Percentiles rank a stretch among this genome's conserved stretches.
Conservation (phyloP, 2,113 vertebrate species). For the Scolopax mira region DNA sequence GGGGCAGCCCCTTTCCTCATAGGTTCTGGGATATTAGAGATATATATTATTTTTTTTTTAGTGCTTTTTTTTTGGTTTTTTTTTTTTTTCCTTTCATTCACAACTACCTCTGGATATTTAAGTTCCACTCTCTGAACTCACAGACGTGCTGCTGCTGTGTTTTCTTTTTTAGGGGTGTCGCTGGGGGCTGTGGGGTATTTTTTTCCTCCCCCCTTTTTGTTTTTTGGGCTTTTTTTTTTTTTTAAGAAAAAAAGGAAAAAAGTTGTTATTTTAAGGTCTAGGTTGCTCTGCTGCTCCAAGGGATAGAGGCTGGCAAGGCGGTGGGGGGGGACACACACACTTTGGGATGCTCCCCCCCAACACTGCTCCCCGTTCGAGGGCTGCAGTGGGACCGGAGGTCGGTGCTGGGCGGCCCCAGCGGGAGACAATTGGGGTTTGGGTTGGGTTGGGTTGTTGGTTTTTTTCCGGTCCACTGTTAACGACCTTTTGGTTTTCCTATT, state of each 20-base stretch:
- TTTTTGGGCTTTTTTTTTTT: background rate
- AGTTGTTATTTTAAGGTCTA: background rate
- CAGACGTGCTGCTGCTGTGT: slow-evolving; percentile 65
- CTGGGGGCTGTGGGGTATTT: background rate
- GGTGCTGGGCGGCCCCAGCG: background rate
- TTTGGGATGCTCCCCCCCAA: background rate
- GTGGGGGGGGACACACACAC: background rate
- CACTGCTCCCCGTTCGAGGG: background rate
- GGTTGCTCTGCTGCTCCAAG: slow-evolving; percentile 41
- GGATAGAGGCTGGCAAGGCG: background rate
- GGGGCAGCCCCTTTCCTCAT: background rate
- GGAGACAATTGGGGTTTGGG: background rate
- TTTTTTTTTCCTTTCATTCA: slow-evolving; percentile 66
- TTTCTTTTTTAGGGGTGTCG: background rate
- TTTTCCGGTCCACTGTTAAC: slow-evolving; percentile 35
- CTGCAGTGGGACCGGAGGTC: slow-evolving; percentile 37
- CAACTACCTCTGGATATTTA: slow-evolving; percentile 84
- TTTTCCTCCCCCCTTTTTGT: background rate
- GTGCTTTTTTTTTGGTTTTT: background rate
- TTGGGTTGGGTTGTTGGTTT: background rate
- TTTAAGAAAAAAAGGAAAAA: background rate
- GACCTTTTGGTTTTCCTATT: slow-evolving; percentile 76
- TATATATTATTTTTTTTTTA: background rate
- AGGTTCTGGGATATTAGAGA: background rate
- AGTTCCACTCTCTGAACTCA: slow-evolving; percentile 71